These are phyloP conservation scores for Rostratula benghalensis DNA, from an alignment of 2,113 vertebrate species.

Conservation along the genomic window DNA sequence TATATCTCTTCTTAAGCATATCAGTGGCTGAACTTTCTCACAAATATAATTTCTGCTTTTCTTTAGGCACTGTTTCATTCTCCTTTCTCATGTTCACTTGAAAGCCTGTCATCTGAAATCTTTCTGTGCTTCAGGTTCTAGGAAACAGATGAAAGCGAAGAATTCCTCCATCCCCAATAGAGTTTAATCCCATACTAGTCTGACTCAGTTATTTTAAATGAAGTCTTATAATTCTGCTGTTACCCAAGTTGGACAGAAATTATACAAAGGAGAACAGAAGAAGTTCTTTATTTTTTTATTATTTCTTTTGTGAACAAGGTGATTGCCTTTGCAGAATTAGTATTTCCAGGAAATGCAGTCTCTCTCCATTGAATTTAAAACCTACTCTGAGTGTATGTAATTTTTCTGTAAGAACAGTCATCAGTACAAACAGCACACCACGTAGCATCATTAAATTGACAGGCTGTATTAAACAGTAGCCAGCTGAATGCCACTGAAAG, in stretches of 20 bases:
- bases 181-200: constrained; percentile 18
- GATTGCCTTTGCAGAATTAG: neutral
- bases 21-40: constrained; percentile 15
- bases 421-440: neutral
- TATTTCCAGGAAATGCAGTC: neutral
- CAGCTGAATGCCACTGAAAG: neutral
- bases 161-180: constrained; percentile 32
- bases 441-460: neutral
- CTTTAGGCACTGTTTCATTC: constrained; percentile 41
- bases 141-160: constrained; percentile 57
- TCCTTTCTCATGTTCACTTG: constrained; percentile 49
- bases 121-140: constrained; percentile 53
- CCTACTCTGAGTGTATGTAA: neutral
- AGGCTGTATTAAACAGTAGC: neutral
- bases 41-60: constrained; percentile 30
- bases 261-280: neutral
- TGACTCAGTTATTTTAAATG: constrained; percentile 40
- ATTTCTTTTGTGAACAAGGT: neutral
- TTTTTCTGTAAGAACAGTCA: neutral
- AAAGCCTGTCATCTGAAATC: constrained; percentile 59
- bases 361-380: neutral
- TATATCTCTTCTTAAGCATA: constrained; percentile 1
- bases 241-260: neutral
- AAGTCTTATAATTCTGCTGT: constrained; percentile 15
- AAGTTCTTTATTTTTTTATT: neutral